Evolutionary conservation across 2,113 vertebrate species (phyloP).

Genomic region (Pyxicephalus adspersus): DNA sequence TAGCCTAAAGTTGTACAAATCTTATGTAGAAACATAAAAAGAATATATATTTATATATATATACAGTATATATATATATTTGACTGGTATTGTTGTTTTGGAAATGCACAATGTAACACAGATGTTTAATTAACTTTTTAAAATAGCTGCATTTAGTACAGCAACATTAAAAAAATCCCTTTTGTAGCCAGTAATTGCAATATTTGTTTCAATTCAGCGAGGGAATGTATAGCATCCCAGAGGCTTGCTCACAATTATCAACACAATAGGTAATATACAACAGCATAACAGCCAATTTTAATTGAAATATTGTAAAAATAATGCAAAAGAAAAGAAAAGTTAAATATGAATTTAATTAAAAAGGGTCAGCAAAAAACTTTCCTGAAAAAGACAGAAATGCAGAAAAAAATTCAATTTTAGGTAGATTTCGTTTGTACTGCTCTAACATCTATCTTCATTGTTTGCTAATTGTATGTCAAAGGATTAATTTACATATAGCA

Average conservation of each 20-base stretch:
- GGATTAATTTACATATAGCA: constrained; percentile 51
- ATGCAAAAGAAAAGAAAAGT: background rate
- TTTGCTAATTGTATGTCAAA: constrained; percentile 53
- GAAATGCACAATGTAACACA: background rate
- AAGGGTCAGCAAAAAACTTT: background rate
- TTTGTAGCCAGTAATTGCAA: constrained; percentile 5
- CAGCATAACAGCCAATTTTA: background rate
- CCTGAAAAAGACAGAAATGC: background rate
- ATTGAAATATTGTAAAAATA: too few relatives aligned
- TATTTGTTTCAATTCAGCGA: background rate
- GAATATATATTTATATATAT: too few relatives aligned
- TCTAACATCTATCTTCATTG: constrained; percentile 49
- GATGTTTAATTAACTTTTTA: background rate
- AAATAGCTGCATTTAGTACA: background rate
- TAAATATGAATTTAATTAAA: constrained; percentile 44
- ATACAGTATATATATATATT: too few relatives aligned
- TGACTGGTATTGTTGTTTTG: background rate
- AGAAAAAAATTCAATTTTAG: constrained; percentile 2
- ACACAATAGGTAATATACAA: constrained; percentile 28
- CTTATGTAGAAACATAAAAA: too few relatives aligned
- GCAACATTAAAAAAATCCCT: background rate
- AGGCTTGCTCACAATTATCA: constrained; percentile 16
- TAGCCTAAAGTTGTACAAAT: too few relatives aligned
- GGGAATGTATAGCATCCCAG: constrained; percentile 25
- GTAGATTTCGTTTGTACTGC: constrained; percentile 40